Conservation (phyloP, 2,113 vertebrate species). For the Galemys pyrenaicus region DNA sequence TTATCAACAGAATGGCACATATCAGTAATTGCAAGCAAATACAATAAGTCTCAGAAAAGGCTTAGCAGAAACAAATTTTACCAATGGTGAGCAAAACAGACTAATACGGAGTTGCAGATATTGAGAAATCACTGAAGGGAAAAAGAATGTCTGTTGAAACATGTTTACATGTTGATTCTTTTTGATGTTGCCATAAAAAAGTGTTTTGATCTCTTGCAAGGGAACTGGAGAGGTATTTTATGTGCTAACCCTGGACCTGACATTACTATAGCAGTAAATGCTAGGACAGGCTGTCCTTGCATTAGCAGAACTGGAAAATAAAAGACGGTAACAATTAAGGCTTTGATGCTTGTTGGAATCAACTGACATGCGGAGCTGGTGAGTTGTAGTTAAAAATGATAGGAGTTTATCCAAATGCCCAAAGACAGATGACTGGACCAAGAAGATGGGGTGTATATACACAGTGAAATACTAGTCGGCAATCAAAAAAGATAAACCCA, state of each 20-base stretch:
- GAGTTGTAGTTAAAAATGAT: constrained; percentile 40
- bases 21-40: constrained; percentile 1
- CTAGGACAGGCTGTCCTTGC: constrained; percentile 66
- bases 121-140: constrained; percentile 64
- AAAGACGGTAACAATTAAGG: constrained; percentile 9
- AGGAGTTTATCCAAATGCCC: too few species aligned
- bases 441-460: too few species aligned
- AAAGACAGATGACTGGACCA: too few species aligned
- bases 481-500: too few species aligned
- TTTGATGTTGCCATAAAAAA: constrained; percentile 64
- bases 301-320: constrained; percentile 57
- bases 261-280: constrained; percentile 65
- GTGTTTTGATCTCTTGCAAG: constrained; percentile 71
- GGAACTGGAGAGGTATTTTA: constrained; percentile 67
- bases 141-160: constrained; percentile 59
- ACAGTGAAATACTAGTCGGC: too few species aligned
- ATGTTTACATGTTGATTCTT: constrained; percentile 67
- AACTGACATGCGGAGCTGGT: background rate
- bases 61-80: constrained; percentile 38
- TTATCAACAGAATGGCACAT: background rate
- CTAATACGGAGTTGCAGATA: constrained; percentile 56
- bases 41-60: background rate
- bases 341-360: constrained; percentile 54
- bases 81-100: constrained; percentile 50
- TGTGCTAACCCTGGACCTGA: constrained; percentile 66